Evolutionary conservation across 1,140 invertebrate genomes (phyloP).

Genomic region (Spodoptera frugiperda): DNA sequence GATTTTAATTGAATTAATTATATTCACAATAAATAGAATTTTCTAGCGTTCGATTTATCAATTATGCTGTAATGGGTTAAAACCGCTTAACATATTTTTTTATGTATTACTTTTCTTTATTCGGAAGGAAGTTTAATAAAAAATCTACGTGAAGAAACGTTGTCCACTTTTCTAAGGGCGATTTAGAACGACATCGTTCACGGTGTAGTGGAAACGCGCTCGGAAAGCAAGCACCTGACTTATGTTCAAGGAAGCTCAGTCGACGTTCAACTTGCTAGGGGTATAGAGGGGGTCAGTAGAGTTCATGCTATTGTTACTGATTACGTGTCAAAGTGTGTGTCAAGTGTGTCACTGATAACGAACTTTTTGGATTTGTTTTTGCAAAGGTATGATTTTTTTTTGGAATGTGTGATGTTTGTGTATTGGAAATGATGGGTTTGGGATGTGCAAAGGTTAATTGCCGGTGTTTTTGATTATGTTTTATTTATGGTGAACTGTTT

Average conservation of each 20-base stretch:
- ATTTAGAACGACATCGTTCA: too few species aligned
- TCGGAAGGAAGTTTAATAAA: too few species aligned
- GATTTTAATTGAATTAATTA: too few species aligned
- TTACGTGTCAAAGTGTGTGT: constrained; percentile 15
- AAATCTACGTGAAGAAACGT: too few species aligned
- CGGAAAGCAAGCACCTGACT: constrained; percentile 57
- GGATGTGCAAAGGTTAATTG: background rate
- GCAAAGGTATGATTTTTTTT: background rate
- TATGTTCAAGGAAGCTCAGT: constrained; percentile 57
- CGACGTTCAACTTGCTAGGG: constrained; percentile 46
- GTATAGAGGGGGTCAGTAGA: constrained; percentile 31
- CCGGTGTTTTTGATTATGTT: background rate
- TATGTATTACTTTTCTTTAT: too few species aligned
- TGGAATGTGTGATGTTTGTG: background rate
- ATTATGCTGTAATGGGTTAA: too few species aligned
- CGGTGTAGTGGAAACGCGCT: constrained; percentile 50
- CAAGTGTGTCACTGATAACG: background rate
- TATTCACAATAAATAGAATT: too few species aligned
- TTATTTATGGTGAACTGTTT: background rate
- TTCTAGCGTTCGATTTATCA: too few species aligned
- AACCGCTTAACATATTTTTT: too few species aligned
- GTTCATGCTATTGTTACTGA: background rate
- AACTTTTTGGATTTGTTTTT: background rate
- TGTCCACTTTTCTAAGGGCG: too few species aligned
- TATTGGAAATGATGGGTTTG: background rate